Base-by-base conservation (phyloP, 2,888 invertebrate genomes). In the Plutella xylostella region DNA sequence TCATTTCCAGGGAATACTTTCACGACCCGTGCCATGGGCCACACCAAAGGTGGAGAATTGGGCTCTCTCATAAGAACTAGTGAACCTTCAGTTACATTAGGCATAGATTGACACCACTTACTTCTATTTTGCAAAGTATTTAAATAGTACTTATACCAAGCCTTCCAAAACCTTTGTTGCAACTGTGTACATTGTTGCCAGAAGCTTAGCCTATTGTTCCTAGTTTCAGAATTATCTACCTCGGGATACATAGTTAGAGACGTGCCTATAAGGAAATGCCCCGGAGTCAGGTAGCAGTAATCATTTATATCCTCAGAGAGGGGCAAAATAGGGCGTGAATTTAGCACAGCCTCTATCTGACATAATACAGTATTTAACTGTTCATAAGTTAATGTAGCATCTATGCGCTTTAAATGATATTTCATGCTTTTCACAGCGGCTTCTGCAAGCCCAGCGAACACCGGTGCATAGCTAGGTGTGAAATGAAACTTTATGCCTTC, bases 381-480 rank as follows among this genome's bases (percentile, higher is more conserved):
- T 45, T 61, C 57, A 39, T 48, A 54, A 1, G 50, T 57, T 19
- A 57, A 40, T 6, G 38, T 7, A 19, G 6, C 30, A 30, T 40
- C 9, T 52, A 55, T 34, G 14, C 55, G 44, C 42, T 53, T 54
- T 14, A 60, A 25, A 43, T 58, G 58, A 44, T 43, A 46, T 45
- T 62, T 63, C 1, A 49, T 43, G 1, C 48, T 48, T 42, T 56
- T 54, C 1, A 61, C 55, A 7, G 49, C 53, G 1, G 55, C 52
- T 39, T 63, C 61, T 57, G 57, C 59, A 3, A 60, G 39, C 1
- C 61, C 60, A 4, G 56, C 63, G 37, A 56, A 57, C 11, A 53
- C 53, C 1, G 58, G 58, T 12, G 57, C 52, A 30, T 50, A 51
- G 14, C 56, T 49, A 1, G 60, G 57, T 38, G 55, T 59, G 38